A percentile compares a stretch with the other conserved stretches of the same genome.
phyloP scores from a whole-genome alignment of 2,888 invertebrate species.

The Pandemis corylana region DNA sequence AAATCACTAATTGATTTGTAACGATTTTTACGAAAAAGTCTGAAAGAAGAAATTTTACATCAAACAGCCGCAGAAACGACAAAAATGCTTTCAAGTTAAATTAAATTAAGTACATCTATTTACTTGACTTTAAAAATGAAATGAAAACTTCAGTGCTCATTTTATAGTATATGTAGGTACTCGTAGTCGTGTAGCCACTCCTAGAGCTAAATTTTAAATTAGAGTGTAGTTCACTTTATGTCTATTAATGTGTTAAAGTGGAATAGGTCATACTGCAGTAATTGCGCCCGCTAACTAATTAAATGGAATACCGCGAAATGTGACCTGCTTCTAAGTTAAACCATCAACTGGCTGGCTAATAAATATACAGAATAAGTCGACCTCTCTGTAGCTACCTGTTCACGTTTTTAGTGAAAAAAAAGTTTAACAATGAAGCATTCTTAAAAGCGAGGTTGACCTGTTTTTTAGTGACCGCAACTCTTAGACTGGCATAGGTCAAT shows the following conservation, averaged over 20 bases:
- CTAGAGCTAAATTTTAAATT: conserved; percentile 1
- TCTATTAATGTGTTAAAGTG: conserved; percentile 7
- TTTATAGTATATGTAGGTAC: not conserved
- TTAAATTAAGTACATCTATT: not conserved
- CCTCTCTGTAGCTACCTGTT: not conserved
- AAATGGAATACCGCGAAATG: conserved; percentile 47
- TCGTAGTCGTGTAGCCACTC: not conserved
- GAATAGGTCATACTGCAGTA: conserved; percentile 44
- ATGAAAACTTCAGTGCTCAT: not conserved
- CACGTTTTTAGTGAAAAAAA: not conserved
- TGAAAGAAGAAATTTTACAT: not conserved
- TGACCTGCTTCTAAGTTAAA: not conserved
- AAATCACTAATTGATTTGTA: not conserved
- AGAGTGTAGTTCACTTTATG: conserved; percentile 10
- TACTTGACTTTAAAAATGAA: not conserved
- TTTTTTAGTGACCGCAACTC: conserved; percentile 17
- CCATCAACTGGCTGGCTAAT: not conserved
- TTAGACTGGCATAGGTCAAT: conserved; percentile 17
- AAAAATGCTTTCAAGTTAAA: not conserved
- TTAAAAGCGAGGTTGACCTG: conserved; percentile 42
- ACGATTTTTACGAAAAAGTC: not conserved
- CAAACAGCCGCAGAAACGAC: not conserved
- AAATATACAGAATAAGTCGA: not conserved
- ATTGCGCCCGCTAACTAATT: conserved; percentile 50
- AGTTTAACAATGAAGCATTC: conserved; percentile 15